Conservation (phyloP, 1,140 invertebrate genomes). For the Philopotamus ludificatus region DNA sequence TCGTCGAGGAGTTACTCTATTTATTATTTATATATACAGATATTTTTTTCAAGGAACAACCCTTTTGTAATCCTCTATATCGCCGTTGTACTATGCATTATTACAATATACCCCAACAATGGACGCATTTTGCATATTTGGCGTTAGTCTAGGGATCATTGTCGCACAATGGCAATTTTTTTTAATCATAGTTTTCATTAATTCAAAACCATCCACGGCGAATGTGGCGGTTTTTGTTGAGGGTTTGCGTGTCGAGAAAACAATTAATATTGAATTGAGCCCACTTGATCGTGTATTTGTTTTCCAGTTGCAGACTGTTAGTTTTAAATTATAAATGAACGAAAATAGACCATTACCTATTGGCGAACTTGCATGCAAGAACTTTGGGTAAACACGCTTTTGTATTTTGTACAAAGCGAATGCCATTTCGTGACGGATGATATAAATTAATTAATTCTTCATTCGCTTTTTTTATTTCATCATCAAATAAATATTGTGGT, state of each 20-base stretch:
- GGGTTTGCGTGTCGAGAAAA: slow-evolving; percentile 6
- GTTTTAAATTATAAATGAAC: slow-evolving; percentile 3
- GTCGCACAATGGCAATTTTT: neutral
- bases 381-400: neutral
- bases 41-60: no score
- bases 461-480: no score
- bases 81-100: no score
- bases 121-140: neutral
- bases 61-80: no score
- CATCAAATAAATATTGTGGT: no score
- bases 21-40: no score
- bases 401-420: neutral
- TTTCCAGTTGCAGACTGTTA: neutral
- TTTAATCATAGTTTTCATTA: neutral
- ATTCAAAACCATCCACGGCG: no score
- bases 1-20: no score
- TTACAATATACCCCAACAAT: no score
- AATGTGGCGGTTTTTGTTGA: no score
- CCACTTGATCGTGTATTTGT: neutral
- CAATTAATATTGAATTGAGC: slow-evolving; percentile 9
- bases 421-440: no score
- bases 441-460: no score
- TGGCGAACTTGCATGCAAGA: slow-evolving; percentile 20
- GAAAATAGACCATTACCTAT: slow-evolving; percentile 3
- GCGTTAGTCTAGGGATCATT: neutral